Conservation (phyloP, 1,140 invertebrate species). For the Gonioctena quinquepunctata region DNA sequence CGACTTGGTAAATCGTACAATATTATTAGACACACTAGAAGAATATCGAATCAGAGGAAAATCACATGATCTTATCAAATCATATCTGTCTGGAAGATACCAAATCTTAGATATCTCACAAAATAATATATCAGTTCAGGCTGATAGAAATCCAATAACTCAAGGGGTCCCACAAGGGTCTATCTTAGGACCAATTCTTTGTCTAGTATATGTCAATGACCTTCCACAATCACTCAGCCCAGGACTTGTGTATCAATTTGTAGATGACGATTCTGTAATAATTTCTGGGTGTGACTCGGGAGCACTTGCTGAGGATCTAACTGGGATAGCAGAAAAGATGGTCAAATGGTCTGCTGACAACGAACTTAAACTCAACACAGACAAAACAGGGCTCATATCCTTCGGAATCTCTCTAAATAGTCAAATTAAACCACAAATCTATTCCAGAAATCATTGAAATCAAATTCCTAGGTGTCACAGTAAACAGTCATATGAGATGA, state of each 20-base stretch:
- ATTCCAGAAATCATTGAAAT: no score
- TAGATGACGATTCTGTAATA: background rate
- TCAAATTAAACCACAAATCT: background rate
- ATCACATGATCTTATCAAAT: background rate
- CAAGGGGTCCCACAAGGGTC: background rate
- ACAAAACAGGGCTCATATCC: background rate
- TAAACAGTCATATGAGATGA: background rate
- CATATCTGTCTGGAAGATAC: constrained; percentile 1
- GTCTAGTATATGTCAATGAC: background rate
- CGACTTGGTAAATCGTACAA: background rate
- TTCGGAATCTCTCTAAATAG: background rate
- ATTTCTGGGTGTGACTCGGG: background rate
- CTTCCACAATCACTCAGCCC: background rate
- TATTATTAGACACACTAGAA: background rate
- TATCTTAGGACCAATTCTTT: background rate
- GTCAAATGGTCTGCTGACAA: background rate
- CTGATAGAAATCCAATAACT: background rate
- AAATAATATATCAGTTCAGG: background rate
- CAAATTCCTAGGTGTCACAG: background rate
- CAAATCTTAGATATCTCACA: background rate
- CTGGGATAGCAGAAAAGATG: background rate
- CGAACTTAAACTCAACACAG: background rate
- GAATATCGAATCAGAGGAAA: background rate
- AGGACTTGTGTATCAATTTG: background rate
- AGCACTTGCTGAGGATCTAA: background rate